Base-by-base conservation (phyloP, 53 echinoderm and acorn worm genomes). In the Zoroaster sp. region DNA sequence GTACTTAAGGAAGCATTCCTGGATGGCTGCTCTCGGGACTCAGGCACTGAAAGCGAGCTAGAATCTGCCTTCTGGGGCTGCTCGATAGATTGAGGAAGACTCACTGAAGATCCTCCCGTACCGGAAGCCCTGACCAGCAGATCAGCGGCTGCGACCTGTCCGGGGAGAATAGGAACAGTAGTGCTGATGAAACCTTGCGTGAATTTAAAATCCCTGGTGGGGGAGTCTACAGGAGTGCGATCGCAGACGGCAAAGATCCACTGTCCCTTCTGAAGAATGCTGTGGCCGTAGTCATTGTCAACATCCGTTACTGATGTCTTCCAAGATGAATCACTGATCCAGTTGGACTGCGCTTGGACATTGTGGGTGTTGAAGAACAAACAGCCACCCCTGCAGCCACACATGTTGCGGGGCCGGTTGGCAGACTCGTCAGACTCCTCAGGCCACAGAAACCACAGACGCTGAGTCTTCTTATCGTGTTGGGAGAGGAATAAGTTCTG, bases 371-470 rank as follows among this genome's bases (percentile, higher is more conserved):
- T 91, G 88, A 99, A 99, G 88, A 99, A 99, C 14, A 89, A 69
- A 69, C 99, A 99, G 4, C 99, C 99, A 0, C 99, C 99, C 12
- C 93, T 91, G 87, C 99, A 99, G 9, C 99, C 99, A 72, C 99
- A 99, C 81, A 92, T 91, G 4, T 41, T 38, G 0, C 80, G 75
- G 13, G 75, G 70, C 21, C 80, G 87, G 49, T 70, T 87, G 42
- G 72, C 55, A 28, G 78, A 53, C 23, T 91, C 88, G 23, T 90
- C 66, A 39, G 55, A 69, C 1, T 91, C 91, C 28, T 72, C 75
- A 10, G 72, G 88, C 99, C 99, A 99, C 9, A 99, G 86, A 52
- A 99, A 99, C 99, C 99, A 99, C 36, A 99, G 85, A 8, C 99
- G 87, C 74, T 91, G 86, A 4, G 87, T 86, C 53, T 78, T 88